phyloP scores from a whole-genome alignment of 1,140 invertebrate genomes.

The Geopemphigus sp. region DNA sequence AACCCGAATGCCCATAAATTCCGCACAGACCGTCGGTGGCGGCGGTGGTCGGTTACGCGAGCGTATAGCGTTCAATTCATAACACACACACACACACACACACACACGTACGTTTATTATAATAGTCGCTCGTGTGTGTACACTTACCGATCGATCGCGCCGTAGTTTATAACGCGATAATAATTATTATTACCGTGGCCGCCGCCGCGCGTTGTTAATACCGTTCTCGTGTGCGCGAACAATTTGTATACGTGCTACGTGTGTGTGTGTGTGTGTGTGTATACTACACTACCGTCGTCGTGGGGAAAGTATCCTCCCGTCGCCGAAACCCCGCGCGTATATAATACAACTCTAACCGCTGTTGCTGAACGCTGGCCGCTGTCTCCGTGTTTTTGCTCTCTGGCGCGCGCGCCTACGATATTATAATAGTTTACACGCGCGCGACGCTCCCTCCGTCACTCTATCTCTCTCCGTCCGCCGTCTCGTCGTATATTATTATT shows the following conservation, averaged over 20 bases:
- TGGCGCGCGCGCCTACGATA: not conserved
- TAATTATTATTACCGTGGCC: conserved; percentile 8
- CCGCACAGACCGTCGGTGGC: not conserved
- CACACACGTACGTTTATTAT: not conserved
- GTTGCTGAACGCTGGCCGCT: too few species aligned
- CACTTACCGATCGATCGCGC: conserved; percentile 15
- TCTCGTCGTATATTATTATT: not conserved
- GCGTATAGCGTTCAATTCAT: conserved; percentile 23
- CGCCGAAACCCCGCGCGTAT: too few species aligned
- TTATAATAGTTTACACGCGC: too few species aligned
- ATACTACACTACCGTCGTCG: not conserved
- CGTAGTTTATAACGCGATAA: conserved; percentile 31
- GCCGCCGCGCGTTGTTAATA: not conserved
- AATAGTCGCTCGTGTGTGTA: not conserved
- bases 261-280: not conserved
- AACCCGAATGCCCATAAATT: conserved; percentile 42
- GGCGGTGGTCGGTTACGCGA: not conserved
- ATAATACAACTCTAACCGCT: too few species aligned
- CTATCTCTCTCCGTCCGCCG: not conserved
- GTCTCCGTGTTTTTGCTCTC: not conserved
- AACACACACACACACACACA: not conserved
- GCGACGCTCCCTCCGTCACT: too few species aligned
- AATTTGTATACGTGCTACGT: too few species aligned
- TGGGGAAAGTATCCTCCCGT: conserved; percentile 10
- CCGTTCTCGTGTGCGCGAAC: too few species aligned